Evolutionary conservation across 2,113 vertebrate species (phyloP).

Genomic region (Sphyrna mokarran): DNA sequence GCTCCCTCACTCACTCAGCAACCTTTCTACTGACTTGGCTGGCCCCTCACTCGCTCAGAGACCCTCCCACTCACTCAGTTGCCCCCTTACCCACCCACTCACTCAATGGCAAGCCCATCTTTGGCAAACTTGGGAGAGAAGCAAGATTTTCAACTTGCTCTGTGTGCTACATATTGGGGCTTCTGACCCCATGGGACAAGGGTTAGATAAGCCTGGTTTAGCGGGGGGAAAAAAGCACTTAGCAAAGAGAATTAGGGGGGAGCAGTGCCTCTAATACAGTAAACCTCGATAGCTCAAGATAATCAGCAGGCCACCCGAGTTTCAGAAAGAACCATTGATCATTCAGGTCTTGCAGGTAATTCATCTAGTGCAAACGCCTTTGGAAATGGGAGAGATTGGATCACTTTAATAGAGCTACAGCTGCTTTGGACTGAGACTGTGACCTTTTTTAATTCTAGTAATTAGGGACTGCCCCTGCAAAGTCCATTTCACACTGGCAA

Average conservation of each 20-base stretch:
- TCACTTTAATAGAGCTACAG: background rate
- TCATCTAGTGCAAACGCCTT: background rate
- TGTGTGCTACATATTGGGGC: too few relatives aligned
- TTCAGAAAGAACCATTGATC: background rate
- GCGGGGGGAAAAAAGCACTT: background rate
- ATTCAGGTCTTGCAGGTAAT: background rate
- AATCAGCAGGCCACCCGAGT: background rate
- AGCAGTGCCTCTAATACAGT: background rate
- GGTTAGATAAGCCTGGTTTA: background rate
- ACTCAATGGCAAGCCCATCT: too few relatives aligned
- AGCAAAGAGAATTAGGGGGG: too few relatives aligned
- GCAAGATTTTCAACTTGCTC: too few relatives aligned
- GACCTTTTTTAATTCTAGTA: background rate
- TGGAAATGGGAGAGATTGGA: background rate
- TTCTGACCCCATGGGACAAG: too few relatives aligned
- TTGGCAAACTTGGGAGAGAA: too few relatives aligned
- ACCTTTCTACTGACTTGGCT: too few relatives aligned
- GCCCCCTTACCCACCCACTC: too few relatives aligned
- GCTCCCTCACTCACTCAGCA: too few relatives aligned
- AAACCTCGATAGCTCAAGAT: background rate
- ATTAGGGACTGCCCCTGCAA: background rate
- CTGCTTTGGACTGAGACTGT: background rate
- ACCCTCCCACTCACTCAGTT: too few relatives aligned
- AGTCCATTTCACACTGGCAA: background rate
- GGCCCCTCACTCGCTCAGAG: too few relatives aligned